Evolutionary conservation across 2,797 vertebrate species (phyloP), one percentile per base, ranked within the genome.

Genomic region (Numenius phaeopus): DNA sequence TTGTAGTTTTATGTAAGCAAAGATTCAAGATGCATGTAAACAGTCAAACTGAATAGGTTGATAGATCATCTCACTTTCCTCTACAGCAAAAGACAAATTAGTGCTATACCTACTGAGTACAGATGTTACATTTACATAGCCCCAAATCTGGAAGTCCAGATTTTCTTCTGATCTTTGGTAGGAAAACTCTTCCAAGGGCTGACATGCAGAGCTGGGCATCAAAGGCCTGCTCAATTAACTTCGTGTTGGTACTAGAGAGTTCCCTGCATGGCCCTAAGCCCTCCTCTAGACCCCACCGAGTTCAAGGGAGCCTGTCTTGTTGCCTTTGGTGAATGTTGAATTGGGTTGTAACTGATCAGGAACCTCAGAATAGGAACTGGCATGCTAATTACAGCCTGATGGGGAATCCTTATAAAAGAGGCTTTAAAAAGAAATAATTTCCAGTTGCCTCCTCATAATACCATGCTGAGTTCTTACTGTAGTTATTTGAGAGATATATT

Each of bases 1-100:
- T 47, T 84, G 77, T 90, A 85, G 44, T 92, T 93, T 95, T 94
- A 65, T 82, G 71, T 94, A 96, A 96, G 91, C 87, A 93, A 77
- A 89, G 46, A 94, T 89, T 91, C 91, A 46, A 93, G 94, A 84
- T 91, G 64, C 6, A 4, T 71, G 69, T 90, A 92, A 92, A 89
- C 69, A 96, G 71, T 79, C 82, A 47, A 61, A 61, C 32, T 9
- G 2, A 90, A 69, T 70, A 66, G 34, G 69, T 61, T 75, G 85
- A 59, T 70, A 87, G 79, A 81, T 92, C 69, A n/a, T 71, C 32
- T 95, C 18, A 3, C 29, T 94, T 77, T 40, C 52, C n/a, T 87
- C 47, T 81, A 10, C 17, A 47, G 76, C 42, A 64, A 70, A 90
- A 85, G 79, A 67, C 55, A 91, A 83, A 71, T 87, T 71, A 92